Evolutionary conservation across 2,797 vertebrate species (phyloP), one percentile per base, ranked within the genome.

Genomic region (Sebastes jordani): DNA sequence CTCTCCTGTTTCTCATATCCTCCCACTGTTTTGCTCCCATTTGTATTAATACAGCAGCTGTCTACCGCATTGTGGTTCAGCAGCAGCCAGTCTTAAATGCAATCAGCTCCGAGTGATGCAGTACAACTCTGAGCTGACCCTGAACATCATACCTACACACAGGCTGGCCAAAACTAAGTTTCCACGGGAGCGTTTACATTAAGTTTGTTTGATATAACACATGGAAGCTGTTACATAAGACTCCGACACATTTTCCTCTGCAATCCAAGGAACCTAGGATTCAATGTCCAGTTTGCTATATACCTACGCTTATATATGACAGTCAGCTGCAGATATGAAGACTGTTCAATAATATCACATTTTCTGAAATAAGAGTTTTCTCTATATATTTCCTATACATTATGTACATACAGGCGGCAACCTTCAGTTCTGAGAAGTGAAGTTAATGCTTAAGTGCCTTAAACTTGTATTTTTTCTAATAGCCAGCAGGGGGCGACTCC

Each of bases 11-110:
- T 79, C 68, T 78, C 72, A 76, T 42, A 74, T 81, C 67, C 78
- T 85, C 82, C 68, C 61, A 54, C 75, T 62, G 42, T 36, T 78
- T 82, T 42, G 32, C 66, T 75, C 36, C 52, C 76, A 71, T 82
- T 49, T 71, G 62, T 80, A 71, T 80, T 80, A 74, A 82, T 74
- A 74, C 32, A 80, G 83, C 70, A 68, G 66, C 76, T 67, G 66
- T 69, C 62, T 27, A 14, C 52, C 8, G 59, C 46, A 38, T 63
- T 30, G 29, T 54, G 85, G n/a, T 79, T 74, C 61, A n/a, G 71
- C 61, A 67, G 73, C 61, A 67, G 73, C 27, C 46, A 54, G 20
- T 55, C n/a, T n/a, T 49, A 68, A 73, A 79, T 52, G 32, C 52
- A 76, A 62, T 84, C 52, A 72, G 25, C n/a, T 58, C 13, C 56